Base-by-base conservation (phyloP, 2,113 vertebrate genomes). In the Sardina pilchardus region DNA sequence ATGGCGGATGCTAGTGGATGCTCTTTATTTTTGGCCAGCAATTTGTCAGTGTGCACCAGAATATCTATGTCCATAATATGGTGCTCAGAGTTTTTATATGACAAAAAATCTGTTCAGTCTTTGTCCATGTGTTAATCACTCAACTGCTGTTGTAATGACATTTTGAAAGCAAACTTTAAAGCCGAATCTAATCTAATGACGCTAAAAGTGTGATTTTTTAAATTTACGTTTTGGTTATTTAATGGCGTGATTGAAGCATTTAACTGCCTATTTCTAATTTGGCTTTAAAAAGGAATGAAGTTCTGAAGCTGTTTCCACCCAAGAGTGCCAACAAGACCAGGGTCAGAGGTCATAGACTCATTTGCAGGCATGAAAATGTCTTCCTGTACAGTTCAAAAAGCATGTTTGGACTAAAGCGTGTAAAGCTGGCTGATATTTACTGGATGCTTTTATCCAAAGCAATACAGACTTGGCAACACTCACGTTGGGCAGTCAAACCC, bases 21-120 rank as follows among this genome's bases (percentile, higher is more conserved):
- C 30, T 78, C 71, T 78, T 36, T 78, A 36, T 78, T 78, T 78
- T 78, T 78, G 71, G 71, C 10, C 30, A 4, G 71, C 71, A 30
- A 78, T 78, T 78, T 78, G 71, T 78, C 71, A 78, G 71, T 4
- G 34, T 78, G 71, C 12, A 30, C 71, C 71, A 34, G 16, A 78
- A 78, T 78, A 78, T 78, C 71, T 36, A 78, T 14, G 71, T 7
- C 71, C 14, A 78, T 30, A 78, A 78, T 34, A 36, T 36, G 71
- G 26, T 6, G 71, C 7, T 71, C 63, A 26, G 53, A 71, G 1
- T 71, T 26, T 71, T 71, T 30, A 30, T 10, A 10, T 50, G 0
- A 50, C 19, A 59, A 7, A 59, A 24, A 4, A 59, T 78, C 4
- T 78, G 30, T 78, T 26, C n/a, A 71, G 63, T 12, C 26, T 34